Percentiles rank a stretch among this genome's conserved stretches.
Evolutionary conservation across 2,113 vertebrate species (phyloP).

Genomic region (Takifugu flavidus): DNA sequence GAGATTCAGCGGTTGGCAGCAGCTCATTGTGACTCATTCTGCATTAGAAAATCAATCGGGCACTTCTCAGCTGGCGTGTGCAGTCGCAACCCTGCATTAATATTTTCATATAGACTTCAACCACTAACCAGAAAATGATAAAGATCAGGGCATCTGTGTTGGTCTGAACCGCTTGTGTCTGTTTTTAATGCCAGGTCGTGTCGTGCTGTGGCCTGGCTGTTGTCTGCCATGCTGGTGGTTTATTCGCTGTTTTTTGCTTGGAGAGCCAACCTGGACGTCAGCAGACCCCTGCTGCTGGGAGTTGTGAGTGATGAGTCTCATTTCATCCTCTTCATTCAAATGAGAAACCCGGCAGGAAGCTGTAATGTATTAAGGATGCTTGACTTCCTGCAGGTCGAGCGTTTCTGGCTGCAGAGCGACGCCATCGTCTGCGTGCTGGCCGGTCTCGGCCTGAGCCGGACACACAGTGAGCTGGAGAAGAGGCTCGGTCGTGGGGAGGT

Average conservation of each 20-base stretch:
- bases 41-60: slow-evolving; percentile 59
- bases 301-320: slow-evolving; percentile 80
- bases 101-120: slow-evolving; percentile 25
- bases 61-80: slow-evolving; percentile 41
- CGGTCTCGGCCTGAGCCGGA: slow-evolving; percentile 79
- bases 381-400: slow-evolving; percentile 81
- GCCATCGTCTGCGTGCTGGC: slow-evolving; percentile 86
- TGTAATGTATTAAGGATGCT: not conserved
- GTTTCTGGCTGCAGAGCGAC: slow-evolving; percentile 96
- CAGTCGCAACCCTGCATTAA: slow-evolving; percentile 25
- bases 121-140: slow-evolving; percentile 22
- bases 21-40: slow-evolving; percentile 56
- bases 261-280: slow-evolving; percentile 95
- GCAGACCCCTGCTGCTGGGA: slow-evolving; percentile 87
- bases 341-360: not conserved
- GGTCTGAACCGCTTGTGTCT: not conserved
- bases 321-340: not conserved
- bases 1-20: slow-evolving; percentile 56
- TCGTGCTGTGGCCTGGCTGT: slow-evolving; percentile 77
- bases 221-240: slow-evolving; percentile 81
- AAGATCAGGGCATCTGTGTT: slow-evolving; percentile 5
- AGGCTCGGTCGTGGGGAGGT: slow-evolving; percentile 51
- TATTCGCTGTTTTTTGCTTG: slow-evolving; percentile 96
- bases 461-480: slow-evolving; percentile 58
- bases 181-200: slow-evolving; percentile 53